These are phyloP conservation scores for Siniperca obscura DNA, from an alignment of 2,797 vertebrate genomes.

Conservation along the genomic window DNA sequence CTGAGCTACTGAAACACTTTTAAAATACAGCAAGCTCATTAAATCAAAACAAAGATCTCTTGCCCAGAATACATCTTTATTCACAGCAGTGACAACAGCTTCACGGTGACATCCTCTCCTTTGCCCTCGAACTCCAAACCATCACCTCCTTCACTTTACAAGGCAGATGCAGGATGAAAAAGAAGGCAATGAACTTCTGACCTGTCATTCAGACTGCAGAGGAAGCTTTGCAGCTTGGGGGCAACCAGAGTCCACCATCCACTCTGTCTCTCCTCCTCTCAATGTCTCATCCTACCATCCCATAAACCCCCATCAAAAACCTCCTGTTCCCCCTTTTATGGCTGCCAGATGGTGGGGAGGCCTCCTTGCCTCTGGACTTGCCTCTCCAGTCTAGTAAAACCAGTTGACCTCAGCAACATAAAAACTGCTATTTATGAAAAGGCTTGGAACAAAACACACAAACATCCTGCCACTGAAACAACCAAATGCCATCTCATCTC, in stretches of 20 bases:
- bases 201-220: conserved; percentile 82
- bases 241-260: conserved; percentile 85
- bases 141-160: conserved; percentile 76
- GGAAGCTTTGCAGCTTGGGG: conserved; percentile 83
- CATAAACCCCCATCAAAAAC: conserved; percentile 84
- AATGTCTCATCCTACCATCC: conserved; percentile 81
- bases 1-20: conserved; percentile 41
- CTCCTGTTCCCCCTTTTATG: conserved; percentile 85
- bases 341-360: conserved; percentile 86
- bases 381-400: conserved; percentile 87
- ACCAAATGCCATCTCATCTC: conserved; percentile 79
- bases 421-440: conserved; percentile 86
- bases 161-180: conserved; percentile 75
- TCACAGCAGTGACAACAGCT: conserved; percentile 53
- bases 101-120: conserved; percentile 60
- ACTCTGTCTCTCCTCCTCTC: conserved; percentile 77
- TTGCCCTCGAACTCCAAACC: conserved; percentile 72
- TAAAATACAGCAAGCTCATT: conserved; percentile 45
- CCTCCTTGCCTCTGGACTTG: conserved; percentile 86
- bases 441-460: conserved; percentile 81
- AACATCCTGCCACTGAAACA: conserved; percentile 81
- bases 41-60: conserved; percentile 45
- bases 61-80: conserved; percentile 56
- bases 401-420: conserved; percentile 84
- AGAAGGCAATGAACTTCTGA: conserved; percentile 89